Conservation (phyloP, 1,140 invertebrate genomes). For the Phortica variegata region DNA sequence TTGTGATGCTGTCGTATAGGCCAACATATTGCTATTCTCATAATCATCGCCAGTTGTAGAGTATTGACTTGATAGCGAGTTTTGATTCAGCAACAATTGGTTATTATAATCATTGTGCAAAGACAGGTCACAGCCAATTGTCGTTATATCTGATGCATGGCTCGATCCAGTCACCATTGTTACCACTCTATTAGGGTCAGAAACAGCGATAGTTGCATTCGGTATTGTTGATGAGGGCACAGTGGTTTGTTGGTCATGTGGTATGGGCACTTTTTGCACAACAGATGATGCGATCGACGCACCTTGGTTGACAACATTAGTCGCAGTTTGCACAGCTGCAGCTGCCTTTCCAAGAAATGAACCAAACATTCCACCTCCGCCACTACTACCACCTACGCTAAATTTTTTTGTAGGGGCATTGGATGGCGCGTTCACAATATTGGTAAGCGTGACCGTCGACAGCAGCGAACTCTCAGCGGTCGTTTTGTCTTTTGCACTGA, state of each 20-base stretch:
- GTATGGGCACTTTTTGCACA: constrained; percentile 54
- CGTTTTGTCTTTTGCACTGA: too few species aligned
- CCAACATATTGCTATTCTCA: constrained; percentile 33
- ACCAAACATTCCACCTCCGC: constrained; percentile 39
- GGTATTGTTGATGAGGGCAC: constrained; percentile 1
- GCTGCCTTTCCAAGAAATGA: constrained; percentile 46
- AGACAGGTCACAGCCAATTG: constrained; percentile 6
- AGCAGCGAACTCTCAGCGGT: constrained; percentile 6
- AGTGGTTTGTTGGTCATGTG: constrained; percentile 17
- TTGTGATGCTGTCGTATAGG: constrained; percentile 4
- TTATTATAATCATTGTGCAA: constrained; percentile 19
- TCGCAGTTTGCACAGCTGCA: constrained; percentile 56
- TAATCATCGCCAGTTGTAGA: constrained; percentile 29
- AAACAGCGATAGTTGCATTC: neutral
- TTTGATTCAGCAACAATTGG: constrained; percentile 9
- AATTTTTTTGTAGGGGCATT: constrained; percentile 18
- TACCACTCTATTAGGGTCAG: constrained; percentile 6
- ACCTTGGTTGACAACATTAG: constrained; percentile 56
- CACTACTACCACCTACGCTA: neutral
- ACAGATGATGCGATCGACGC: constrained; percentile 55
- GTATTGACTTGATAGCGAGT: constrained; percentile 16
- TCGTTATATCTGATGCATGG: neutral
- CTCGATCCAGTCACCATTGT: neutral
- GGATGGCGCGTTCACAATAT: neutral
- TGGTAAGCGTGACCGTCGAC: neutral